Conservation (phyloP, 2,113 vertebrate genomes). For the Pseudorasbora parva region DNA sequence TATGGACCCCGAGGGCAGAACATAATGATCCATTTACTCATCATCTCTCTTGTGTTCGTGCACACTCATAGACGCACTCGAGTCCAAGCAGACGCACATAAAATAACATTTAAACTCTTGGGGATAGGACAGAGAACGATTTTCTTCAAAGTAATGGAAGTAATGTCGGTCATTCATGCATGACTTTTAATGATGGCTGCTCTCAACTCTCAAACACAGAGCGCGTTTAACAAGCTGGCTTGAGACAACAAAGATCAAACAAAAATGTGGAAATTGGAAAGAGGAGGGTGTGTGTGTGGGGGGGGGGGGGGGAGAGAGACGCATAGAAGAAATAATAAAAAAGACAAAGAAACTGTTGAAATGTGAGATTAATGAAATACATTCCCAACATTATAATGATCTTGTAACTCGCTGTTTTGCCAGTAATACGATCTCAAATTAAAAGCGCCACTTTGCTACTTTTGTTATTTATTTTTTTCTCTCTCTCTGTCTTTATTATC, state of each 20-base stretch:
- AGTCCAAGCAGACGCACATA: constrained; percentile 35
- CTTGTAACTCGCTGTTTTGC: constrained; percentile 3
- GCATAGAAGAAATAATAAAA: constrained; percentile 1
- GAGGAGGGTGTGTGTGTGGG: too few species aligned
- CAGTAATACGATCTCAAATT: background rate
- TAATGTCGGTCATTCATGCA: constrained; percentile 43
- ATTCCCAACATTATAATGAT: constrained; percentile 12
- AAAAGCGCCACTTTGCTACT: background rate
- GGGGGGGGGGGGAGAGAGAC: background rate
- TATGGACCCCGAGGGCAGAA: constrained; percentile 50
- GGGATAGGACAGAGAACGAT: constrained; percentile 35
- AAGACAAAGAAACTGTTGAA: background rate
- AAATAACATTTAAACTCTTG: constrained; percentile 27
- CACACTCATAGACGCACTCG: constrained; percentile 33
- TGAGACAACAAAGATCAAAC: constrained; percentile 32
- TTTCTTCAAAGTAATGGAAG: constrained; percentile 49
- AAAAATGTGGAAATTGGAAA: background rate
- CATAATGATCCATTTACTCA: constrained; percentile 56
- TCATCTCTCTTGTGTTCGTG: constrained; percentile 2
- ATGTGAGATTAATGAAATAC: constrained; percentile 8
- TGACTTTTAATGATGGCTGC: constrained; percentile 51
- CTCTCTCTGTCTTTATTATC: background rate
- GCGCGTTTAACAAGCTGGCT: constrained; percentile 44
- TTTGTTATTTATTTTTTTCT: background rate
- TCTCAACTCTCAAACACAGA: constrained; percentile 47